Evolutionary conservation across 2,797 vertebrate genomes (phyloP), one percentile per base, ranked within the genome.

Genomic region (Orestias chungarensis): DNA sequence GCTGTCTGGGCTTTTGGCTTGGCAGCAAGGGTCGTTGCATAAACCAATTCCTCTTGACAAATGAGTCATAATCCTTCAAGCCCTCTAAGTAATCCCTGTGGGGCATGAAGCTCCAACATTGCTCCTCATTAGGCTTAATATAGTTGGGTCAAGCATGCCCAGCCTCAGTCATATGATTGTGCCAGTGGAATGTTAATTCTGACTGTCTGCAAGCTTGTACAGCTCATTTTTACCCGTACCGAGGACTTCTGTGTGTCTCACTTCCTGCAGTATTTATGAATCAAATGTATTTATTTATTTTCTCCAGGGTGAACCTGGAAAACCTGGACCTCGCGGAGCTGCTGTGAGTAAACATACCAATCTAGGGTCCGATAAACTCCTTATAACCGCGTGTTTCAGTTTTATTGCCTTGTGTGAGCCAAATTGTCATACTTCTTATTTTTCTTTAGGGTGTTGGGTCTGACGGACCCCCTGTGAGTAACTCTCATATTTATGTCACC

Each of bases 241-340:
- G 44, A 59, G 38, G 55, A 4, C 68, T 73, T 73, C 20, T 65
- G 6, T 27, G 27, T 59, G 55, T 54, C 38, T 11, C 10, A 20
- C n/a, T 68, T 29, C 40, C 10, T 12, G n/a, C 4, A 0, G 18
- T 25, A 38, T 62, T 62, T 62, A 31, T 78, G 11, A 55, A 7
- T 75, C 25, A 76, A 43, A 80, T 69, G 42, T 73, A 3, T 71
- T 69, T 70, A 47, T 80, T 40, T 70, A 79, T 75, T n/a, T 79
- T 64, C 35, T 78, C 65, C 84, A 99, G 98, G 97, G 98, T 69
- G 97, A 99, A 92, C 96, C 96, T 85, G 97, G 98, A 59, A 89
- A 93, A 52, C 47, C 94, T 75, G 98, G 98, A 88, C 93, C 95
- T 82, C 96, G 95, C 84, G 98, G 97, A 87, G 84, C 93, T 89